phyloP scores from a whole-genome alignment of 2,888 invertebrate species.

The Allacma fusca region DNA sequence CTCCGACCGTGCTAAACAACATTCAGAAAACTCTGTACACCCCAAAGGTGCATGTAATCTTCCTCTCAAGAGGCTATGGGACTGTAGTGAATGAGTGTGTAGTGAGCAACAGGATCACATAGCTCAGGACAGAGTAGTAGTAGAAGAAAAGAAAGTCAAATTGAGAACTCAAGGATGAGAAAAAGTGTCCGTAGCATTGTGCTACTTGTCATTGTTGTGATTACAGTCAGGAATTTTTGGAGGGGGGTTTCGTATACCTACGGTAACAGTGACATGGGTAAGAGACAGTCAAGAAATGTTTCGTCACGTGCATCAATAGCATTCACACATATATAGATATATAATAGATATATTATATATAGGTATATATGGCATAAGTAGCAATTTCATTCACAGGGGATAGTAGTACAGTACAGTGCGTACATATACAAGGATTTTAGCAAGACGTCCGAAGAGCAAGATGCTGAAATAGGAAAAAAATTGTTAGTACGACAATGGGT shows the following conservation, averaged over 20 bases:
- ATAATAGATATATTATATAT: no score
- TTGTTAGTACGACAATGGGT: not conserved
- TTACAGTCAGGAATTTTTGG: not conserved
- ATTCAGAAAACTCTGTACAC: not conserved
- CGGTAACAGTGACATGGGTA: not conserved
- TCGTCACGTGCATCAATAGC: not conserved
- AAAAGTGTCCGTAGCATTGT: slow-evolving; percentile 21
- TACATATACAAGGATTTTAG: no score
- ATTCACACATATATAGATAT: not conserved
- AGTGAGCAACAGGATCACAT: slow-evolving; percentile 4
- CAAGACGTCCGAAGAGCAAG: no score
- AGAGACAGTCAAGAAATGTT: not conserved
- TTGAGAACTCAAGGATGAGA: slow-evolving; percentile 12
- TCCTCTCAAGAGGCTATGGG: not conserved
- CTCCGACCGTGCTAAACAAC: not conserved
- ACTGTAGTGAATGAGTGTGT: slow-evolving; percentile 3
- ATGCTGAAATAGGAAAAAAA: no score
- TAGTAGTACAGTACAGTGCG: not conserved
- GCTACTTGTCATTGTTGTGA: slow-evolving; percentile 16
- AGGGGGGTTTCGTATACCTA: not conserved
- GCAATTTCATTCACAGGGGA: not conserved
- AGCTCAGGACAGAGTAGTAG: not conserved
- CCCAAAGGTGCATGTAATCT: not conserved
- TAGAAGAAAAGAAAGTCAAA: slow-evolving; percentile 34
- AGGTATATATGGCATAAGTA: not conserved